Evolutionary conservation across 2,113 vertebrate genomes (phyloP).

Genomic region (Catagonus wagneri): DNA sequence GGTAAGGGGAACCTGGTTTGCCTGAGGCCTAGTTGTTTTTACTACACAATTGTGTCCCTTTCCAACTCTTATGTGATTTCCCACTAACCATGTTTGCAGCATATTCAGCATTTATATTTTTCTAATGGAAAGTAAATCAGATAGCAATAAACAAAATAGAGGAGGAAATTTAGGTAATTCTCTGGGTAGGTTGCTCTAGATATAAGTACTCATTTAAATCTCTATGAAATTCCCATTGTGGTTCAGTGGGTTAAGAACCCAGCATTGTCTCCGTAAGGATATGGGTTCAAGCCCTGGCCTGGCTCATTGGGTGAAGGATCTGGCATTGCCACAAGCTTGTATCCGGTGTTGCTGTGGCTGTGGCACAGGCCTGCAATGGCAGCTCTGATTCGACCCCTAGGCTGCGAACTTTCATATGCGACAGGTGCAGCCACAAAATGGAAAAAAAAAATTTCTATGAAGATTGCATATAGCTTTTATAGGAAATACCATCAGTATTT

Average conservation of each 20-base stretch:
- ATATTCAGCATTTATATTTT: background rate
- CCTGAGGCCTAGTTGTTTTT: background rate
- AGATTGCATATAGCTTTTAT: background rate
- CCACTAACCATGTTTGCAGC: background rate
- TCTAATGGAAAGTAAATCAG: background rate
- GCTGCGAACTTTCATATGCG: too few relatives aligned
- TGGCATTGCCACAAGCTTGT: too few relatives aligned
- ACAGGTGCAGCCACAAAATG: too few relatives aligned
- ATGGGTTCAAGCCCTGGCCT: too few relatives aligned
- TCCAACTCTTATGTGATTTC: slow-evolving; percentile 9
- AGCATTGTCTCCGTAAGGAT: too few relatives aligned
- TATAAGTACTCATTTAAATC: background rate
- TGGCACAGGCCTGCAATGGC: too few relatives aligned
- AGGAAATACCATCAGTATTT: background rate
- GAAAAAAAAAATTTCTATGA: background rate
- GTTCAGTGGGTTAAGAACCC: too few relatives aligned
- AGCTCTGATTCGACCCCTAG: too few relatives aligned
- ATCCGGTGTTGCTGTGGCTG: too few relatives aligned
- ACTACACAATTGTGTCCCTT: background rate
- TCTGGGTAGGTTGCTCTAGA: background rate
- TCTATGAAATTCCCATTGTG: background rate
- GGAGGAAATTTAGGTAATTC: background rate
- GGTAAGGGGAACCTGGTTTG: background rate
- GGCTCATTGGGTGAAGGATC: too few relatives aligned
- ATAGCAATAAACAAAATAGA: background rate